phyloP scores from a whole-genome alignment of 2,888 invertebrate species.

The Pecten maximus region DNA sequence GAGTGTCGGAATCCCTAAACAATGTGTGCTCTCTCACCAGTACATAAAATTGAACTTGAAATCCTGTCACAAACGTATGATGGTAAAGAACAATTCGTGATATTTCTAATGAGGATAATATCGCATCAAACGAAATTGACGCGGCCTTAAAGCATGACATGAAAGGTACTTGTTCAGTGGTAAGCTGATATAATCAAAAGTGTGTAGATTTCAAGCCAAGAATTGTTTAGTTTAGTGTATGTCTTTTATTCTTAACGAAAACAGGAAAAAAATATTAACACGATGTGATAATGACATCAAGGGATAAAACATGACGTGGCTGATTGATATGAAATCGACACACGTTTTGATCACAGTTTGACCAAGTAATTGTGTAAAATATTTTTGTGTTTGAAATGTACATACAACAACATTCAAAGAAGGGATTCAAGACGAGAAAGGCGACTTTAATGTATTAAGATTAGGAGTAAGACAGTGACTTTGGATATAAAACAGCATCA shows the following conservation, averaged over 20 bases:
- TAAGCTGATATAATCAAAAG: no score
- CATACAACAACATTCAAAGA: background rate
- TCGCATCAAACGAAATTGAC: no score
- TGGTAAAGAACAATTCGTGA: no score
- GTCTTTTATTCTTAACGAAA: background rate
- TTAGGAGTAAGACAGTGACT: background rate
- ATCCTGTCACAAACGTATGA: no score
- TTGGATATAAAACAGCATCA: background rate
- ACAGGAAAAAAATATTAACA: background rate
- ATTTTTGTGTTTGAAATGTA: no score
- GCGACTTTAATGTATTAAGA: background rate
- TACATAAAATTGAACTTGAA: no score
- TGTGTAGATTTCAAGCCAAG: background rate
- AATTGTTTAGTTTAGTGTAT: background rate
- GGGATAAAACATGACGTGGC: background rate
- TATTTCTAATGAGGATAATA: no score
- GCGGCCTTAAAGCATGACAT: no score
- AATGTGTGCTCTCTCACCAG: no score
- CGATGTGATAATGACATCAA: background rate
- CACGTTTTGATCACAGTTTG: background rate
- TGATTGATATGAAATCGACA: background rate
- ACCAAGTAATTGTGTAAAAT: no score
- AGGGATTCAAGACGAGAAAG: background rate
- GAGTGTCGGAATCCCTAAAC: no score
- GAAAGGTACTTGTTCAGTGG: no score